Conservation (phyloP, 2,888 invertebrate species). For the Andrena haemorrhoa region DNA sequence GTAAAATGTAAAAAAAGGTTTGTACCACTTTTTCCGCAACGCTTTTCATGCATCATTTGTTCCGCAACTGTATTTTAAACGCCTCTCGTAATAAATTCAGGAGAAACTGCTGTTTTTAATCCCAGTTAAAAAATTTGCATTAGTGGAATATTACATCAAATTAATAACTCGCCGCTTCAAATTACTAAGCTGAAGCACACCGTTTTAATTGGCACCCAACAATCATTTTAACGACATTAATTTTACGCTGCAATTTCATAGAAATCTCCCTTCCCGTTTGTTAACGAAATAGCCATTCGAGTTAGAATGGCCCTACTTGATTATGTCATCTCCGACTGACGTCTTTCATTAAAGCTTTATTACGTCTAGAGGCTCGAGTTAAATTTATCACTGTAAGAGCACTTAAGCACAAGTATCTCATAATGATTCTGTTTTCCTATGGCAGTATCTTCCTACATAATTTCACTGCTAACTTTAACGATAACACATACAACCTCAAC, state of each 20-base stretch:
- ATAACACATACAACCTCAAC: neutral
- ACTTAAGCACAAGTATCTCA: conserved; percentile 26
- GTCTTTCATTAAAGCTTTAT: conserved; percentile 8
- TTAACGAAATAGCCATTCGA: conserved; percentile 18
- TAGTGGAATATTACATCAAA: neutral
- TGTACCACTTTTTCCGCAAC: too few relatives aligned
- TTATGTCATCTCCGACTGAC: conserved; percentile 11
- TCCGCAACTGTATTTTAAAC: neutral
- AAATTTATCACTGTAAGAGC: conserved; percentile 15
- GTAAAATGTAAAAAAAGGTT: too few relatives aligned
- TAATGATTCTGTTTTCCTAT: conserved; percentile 17
- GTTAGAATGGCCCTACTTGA: conserved; percentile 30
- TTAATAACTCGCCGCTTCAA: neutral
- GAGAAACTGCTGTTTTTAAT: neutral
- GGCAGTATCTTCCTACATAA: conserved; percentile 6
- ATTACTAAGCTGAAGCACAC: neutral
- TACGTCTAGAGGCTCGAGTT: neutral
- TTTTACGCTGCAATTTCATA: conserved; percentile 8
- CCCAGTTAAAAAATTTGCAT: neutral
- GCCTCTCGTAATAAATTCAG: neutral
- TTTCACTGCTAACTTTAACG: neutral
- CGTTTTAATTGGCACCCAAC: neutral
- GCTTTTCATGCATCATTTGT: too few relatives aligned
- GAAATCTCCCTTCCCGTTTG: neutral
- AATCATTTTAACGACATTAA: neutral